phyloP scores from a whole-genome alignment of 2,797 vertebrate genomes.

The Sebastes alutus region DNA sequence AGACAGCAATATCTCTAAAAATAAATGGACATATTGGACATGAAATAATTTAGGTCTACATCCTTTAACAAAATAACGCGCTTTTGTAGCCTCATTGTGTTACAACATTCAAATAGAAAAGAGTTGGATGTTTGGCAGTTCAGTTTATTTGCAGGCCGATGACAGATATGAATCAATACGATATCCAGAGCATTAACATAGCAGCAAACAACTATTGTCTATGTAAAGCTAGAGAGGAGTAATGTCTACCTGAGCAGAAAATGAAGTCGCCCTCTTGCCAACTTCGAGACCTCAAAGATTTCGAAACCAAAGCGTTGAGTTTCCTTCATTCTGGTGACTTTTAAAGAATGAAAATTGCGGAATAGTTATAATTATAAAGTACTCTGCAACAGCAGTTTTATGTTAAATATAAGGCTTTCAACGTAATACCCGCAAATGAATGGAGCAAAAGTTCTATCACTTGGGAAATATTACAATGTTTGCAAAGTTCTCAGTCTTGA shows the following conservation, averaged over 20 bases:
- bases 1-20: slow-evolving; percentile 13
- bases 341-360: too few species aligned
- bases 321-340: too few species aligned
- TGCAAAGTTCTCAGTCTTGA: background rate
- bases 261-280: too few species aligned
- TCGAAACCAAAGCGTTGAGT: too few species aligned
- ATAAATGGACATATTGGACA: slow-evolving; percentile 12
- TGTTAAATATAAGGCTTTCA: too few species aligned
- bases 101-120: background rate
- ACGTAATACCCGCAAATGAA: background rate
- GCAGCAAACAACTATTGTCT: too few species aligned
- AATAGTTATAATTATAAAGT: too few species aligned
- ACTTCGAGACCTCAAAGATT: too few species aligned
- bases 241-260: too few species aligned
- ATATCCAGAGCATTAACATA: too few species aligned
- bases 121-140: background rate
- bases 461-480: background rate
- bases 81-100: background rate
- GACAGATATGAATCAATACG: background rate
- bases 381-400: too few species aligned
- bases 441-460: background rate
- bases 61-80: background rate
- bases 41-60: background rate
- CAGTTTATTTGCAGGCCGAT: background rate
- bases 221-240: too few species aligned